Evolutionary conservation across 1,140 invertebrate genomes (phyloP).

Genomic region (Drosophila teissieri): DNA sequence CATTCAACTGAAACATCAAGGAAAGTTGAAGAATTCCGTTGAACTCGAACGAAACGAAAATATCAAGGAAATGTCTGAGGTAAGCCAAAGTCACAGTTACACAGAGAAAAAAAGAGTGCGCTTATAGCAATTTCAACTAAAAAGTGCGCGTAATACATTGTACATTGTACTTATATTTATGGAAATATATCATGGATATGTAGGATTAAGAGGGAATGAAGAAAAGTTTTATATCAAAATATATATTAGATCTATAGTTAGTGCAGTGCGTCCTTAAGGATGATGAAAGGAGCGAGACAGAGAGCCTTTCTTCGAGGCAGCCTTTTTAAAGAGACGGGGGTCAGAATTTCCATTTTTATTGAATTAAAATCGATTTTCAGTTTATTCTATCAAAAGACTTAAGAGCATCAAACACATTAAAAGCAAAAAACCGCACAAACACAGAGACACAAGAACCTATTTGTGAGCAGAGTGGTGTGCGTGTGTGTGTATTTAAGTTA

Average conservation of each 20-base stretch:
- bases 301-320: conserved; percentile 10
- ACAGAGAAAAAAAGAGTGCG: not conserved
- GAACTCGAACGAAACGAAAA: conserved; percentile 40
- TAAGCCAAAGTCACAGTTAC: conserved; percentile 28
- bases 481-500: not conserved
- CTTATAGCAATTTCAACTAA: too few relatives aligned
- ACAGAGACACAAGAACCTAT: conserved; percentile 16
- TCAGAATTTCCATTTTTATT: conserved; percentile 60
- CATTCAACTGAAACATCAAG: conserved; percentile 21
- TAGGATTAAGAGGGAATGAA: too few relatives aligned
- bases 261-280: conserved; percentile 7
- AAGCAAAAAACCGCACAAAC: conserved; percentile 51
- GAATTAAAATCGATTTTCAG: conserved; percentile 65
- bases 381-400: conserved; percentile 66
- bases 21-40: conserved; percentile 43
- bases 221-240: not conserved
- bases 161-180: too few relatives aligned
- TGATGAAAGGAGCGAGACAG: not conserved
- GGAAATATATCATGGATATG: too few relatives aligned
- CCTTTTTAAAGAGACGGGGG: conserved; percentile 11
- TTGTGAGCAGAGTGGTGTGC: not conserved
- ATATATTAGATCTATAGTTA: not conserved
- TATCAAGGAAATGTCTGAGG: conserved; percentile 65
- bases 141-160: too few relatives aligned
- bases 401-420: conserved; percentile 65